phyloP scores from a whole-genome alignment of 2,888 invertebrate genomes.

The Cheilosia vulpina region DNA sequence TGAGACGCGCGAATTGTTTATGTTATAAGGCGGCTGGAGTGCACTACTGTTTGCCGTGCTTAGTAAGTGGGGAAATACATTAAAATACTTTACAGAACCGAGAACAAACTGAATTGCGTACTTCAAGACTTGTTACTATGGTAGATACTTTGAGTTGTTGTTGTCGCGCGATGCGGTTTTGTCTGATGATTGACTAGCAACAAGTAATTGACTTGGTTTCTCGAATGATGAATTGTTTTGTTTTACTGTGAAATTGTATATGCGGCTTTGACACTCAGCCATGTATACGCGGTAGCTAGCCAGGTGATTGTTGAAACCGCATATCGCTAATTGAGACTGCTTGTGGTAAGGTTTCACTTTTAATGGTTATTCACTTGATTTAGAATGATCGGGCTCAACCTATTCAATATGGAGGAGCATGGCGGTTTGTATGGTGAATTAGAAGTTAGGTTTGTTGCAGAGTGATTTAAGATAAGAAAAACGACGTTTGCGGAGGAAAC shows the following conservation, averaged over 20 bases:
- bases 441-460: too few species aligned
- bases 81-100: not conserved
- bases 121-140: too few species aligned
- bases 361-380: too few species aligned
- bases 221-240: slow-evolving; percentile 16
- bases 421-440: too few species aligned
- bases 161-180: not conserved
- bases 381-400: too few species aligned
- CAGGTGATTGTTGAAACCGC: not conserved
- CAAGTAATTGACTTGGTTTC: slow-evolving; percentile 22
- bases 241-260: not conserved
- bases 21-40: slow-evolving; percentile 8
- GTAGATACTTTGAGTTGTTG: not conserved
- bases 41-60: slow-evolving; percentile 20
- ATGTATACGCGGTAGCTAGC: not conserved
- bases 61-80: slow-evolving; percentile 23
- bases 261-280: not conserved
- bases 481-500: too few species aligned
- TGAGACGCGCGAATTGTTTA: slow-evolving; percentile 6
- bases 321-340: too few species aligned
- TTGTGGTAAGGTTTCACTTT: too few species aligned
- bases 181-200: slow-evolving; percentile 24
- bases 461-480: too few species aligned
- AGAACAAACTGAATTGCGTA: too few species aligned
- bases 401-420: too few species aligned